Conservation (phyloP, 1,140 invertebrate species). For the Drosophila chauvacae region DNA sequence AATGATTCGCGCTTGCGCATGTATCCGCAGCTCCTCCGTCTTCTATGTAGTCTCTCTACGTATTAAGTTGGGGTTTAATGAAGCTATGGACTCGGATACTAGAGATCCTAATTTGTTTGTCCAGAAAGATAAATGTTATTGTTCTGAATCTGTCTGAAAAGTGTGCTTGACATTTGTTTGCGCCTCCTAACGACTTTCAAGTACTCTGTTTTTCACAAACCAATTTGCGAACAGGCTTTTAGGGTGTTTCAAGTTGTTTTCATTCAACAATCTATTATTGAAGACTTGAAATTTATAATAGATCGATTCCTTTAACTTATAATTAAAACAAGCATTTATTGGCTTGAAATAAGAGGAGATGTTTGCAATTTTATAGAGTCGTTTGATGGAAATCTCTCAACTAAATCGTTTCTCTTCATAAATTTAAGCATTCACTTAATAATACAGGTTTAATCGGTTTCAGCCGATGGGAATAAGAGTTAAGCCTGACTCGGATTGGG, state of each 20-base stretch:
- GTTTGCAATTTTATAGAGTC: conserved; percentile 2
- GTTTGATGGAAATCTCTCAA: conserved; percentile 2
- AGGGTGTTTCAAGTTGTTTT: background rate
- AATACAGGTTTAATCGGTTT: conserved; percentile 5
- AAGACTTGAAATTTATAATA: background rate
- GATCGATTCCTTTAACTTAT: background rate
- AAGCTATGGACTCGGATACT: background rate
- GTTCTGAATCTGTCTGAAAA: conserved; percentile 8
- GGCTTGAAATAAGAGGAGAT: background rate
- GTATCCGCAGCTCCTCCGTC: conserved; percentile 10
- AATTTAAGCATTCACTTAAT: background rate
- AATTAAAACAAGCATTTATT: background rate
- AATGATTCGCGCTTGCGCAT: conserved; percentile 25
- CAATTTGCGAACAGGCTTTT: background rate
- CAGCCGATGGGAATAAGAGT: background rate
- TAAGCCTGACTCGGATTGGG: background rate
- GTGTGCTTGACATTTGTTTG: conserved; percentile 4
- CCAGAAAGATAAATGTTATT: conserved; percentile 7
- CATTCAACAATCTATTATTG: background rate
- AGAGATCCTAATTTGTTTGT: conserved; percentile 12
- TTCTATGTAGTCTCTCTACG: background rate
- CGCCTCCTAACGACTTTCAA: background rate
- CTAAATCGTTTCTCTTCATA: background rate
- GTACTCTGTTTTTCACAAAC: conserved; percentile 10
- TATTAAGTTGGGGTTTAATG: background rate